Evolutionary conservation across 2,888 invertebrate species (phyloP), one percentile per base, ranked within the genome.

Genomic region (Acronicta alni): DNA sequence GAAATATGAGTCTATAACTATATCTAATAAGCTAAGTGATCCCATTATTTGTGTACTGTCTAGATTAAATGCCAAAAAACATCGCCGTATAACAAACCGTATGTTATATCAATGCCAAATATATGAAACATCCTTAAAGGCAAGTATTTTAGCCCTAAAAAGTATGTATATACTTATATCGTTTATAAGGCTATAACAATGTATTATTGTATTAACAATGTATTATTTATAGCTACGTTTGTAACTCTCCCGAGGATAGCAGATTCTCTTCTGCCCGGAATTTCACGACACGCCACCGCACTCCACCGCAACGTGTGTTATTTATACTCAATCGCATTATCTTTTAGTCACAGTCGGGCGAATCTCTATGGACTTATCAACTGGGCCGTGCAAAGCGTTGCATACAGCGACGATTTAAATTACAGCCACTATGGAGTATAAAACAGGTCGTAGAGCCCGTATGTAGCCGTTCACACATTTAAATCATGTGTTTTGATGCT

Each of bases 311-410:
- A 54, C 57, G 41, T 51, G 32, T 43, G 39, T 43, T 14, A 51
- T 62, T 67, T 51, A 57, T 62, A 54, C 41, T 54, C 63, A 67
- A 63, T 63, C 47, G 12, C 17, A 68, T 63, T 63, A 63, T 55
- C 49, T 57, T 63, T 44, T 38, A 47, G 57, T 41, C 41, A 57
- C 54, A 57, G 63, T 63, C 15, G 37, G 53, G n/a, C 15, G 37
- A 57, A 68, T 63, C 63, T 47, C 39, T 57, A 63, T 67, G 30
- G 49, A 48, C 32, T 57, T 68, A 62, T 62, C 30, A 68, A 68
- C 54, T 54, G 39, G 47, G 53, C 68, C 42, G 46, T 41, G 32
- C 62, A 52, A 68, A 57, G 45, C 68, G 38, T 43, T 42, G 38
- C 57, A 51, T 41, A 49, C 51, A 7, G 44, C 57, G 10, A 47